These are phyloP conservation scores for Cybosia mesomella DNA, from an alignment of 2,888 invertebrate species.

Conservation along the genomic window DNA sequence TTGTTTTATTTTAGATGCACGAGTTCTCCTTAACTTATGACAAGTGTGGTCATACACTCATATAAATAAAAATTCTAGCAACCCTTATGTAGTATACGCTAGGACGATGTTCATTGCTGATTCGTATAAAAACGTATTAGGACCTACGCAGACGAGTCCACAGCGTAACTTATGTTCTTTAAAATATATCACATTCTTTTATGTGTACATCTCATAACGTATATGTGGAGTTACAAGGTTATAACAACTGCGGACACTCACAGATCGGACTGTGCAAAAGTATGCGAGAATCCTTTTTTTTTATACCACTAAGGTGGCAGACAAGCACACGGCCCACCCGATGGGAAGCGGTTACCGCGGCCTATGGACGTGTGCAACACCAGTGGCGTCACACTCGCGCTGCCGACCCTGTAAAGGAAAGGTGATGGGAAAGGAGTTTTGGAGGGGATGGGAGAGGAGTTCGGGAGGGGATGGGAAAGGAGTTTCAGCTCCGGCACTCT, in stretches of 20 bases:
- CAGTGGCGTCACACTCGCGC: too few relatives aligned
- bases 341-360: too few relatives aligned
- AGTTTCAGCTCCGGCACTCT: too few relatives aligned
- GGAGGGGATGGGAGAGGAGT: too few relatives aligned
- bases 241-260: neutral
- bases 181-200: neutral
- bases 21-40: neutral
- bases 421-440: too few relatives aligned
- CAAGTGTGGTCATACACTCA: neutral
- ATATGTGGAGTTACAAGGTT: too few relatives aligned
- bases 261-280: neutral
- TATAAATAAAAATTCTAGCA: neutral
- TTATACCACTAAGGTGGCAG: too few relatives aligned
- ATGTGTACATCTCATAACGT: too few relatives aligned
- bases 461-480: too few relatives aligned
- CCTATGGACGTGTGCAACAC: too few relatives aligned
- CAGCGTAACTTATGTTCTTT: neutral
- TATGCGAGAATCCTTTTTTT: neutral
- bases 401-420: too few relatives aligned
- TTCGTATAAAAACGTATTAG: neutral
- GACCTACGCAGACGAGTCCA: neutral
- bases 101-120: neutral
- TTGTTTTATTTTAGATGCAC: neutral
- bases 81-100: conserved; percentile 1
- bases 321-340: too few relatives aligned